A percentile compares a stretch with the other conserved stretches of the same genome.
Conservation (phyloP, 1,140 invertebrate genomes). For the Hirudo medicinalis region DNA sequence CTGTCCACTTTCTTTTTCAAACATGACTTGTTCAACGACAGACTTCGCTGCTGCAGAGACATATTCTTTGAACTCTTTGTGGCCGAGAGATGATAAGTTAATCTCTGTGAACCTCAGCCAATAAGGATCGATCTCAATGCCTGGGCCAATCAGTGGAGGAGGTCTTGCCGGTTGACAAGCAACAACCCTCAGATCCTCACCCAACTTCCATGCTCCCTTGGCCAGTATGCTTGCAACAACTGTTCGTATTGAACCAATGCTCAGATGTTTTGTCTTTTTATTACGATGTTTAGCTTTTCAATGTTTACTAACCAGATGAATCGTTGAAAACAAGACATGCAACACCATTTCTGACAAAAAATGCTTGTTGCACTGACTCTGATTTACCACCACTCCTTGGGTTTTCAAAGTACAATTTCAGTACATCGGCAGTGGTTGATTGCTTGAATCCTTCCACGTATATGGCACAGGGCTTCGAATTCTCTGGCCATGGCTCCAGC, state of each 20-base stretch:
- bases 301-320: neutral
- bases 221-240: neutral
- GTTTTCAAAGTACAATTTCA: slow-evolving; percentile 5
- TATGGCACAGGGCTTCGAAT: neutral
- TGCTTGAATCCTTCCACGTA: neutral
- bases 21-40: too few relatives aligned
- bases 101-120: too few relatives aligned
- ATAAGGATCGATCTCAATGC: too few relatives aligned
- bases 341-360: neutral
- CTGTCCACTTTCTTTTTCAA: too few relatives aligned
- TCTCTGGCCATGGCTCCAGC: neutral
- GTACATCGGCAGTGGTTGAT: neutral
- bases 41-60: neutral
- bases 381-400: neutral
- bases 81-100: neutral
- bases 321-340: neutral
- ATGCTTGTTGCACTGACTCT: neutral
- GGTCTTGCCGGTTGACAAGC: too few relatives aligned
- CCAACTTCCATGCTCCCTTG: neutral
- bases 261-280: neutral
- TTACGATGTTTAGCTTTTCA: neutral
- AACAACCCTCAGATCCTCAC: neutral
- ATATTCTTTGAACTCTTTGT: neutral
- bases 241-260: neutral
- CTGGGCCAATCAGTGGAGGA: too few relatives aligned